These are phyloP conservation scores for Anhinga rufa DNA, from an alignment of 2,113 vertebrate genomes.

Conservation along the genomic window DNA sequence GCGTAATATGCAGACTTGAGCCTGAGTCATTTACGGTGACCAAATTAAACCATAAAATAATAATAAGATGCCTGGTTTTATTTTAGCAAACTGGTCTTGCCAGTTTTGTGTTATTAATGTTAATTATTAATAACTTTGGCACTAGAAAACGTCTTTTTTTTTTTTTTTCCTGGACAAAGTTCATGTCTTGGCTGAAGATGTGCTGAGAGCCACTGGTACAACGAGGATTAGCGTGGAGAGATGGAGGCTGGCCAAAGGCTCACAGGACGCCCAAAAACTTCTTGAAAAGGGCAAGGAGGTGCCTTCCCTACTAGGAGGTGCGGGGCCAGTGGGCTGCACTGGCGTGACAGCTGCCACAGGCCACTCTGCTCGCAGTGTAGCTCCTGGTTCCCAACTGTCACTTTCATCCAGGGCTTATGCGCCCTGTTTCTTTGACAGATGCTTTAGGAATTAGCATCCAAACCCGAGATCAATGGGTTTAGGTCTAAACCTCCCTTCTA, in stretches of 20 bases:
- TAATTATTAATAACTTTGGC: slow-evolving; percentile 70
- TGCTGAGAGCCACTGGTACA: neutral
- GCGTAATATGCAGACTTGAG: slow-evolving; percentile 66
- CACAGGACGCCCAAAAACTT: neutral
- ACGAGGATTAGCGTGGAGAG: neutral
- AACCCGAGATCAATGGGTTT: rapidly evolving
- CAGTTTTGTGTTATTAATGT: slow-evolving; percentile 57
- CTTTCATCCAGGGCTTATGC: neutral
- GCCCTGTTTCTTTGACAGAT: neutral
- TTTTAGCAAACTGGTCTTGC: slow-evolving; percentile 70
- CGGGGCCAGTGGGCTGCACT: too few species aligned
- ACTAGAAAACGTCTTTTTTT: neutral
- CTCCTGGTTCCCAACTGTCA: neutral
- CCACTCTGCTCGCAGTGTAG: rapidly evolving
- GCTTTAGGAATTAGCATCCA: neutral
- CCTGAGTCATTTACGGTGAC: slow-evolving; percentile 53
- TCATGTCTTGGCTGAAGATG: neutral
- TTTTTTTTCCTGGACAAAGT: neutral
- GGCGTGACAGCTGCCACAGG: rapidly evolving
- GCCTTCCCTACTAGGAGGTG: too few species aligned
- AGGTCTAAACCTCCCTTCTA: neutral
- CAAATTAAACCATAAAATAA: slow-evolving; percentile 27
- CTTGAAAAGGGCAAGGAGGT: neutral
- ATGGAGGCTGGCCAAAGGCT: neutral
- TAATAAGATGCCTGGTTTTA: slow-evolving; percentile 48